A percentile compares a stretch with the other conserved stretches of the same genome.
Evolutionary conservation across 2,797 vertebrate species (phyloP).

Genomic region (Tokudaia tokunoshimensis): DNA sequence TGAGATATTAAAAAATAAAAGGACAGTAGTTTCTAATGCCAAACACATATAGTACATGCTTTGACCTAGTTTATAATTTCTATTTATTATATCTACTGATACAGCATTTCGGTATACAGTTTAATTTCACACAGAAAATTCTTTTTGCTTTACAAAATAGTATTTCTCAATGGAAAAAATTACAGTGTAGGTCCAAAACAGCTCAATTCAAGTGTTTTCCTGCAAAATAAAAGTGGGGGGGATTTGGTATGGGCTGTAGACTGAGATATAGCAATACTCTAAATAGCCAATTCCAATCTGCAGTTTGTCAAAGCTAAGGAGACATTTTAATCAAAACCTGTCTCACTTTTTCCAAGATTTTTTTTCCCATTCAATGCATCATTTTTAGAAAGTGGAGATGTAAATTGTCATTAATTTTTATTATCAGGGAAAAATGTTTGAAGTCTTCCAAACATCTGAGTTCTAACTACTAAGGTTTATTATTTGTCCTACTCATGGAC

Average conservation of each 20-base stretch:
- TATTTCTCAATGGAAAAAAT: slow-evolving; percentile 80
- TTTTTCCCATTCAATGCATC: slow-evolving; percentile 67
- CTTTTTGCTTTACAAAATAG: slow-evolving; percentile 85
- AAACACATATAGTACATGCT: slow-evolving; percentile 72
- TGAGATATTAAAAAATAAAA: slow-evolving; percentile 51
- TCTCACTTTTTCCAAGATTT: slow-evolving; percentile 65
- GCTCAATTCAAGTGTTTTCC: slow-evolving; percentile 79
- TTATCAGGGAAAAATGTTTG: slow-evolving; percentile 55
- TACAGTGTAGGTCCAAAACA: slow-evolving; percentile 84
- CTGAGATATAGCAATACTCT: slow-evolving; percentile 74
- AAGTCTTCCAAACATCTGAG: slow-evolving; percentile 32
- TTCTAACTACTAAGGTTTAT: slow-evolving; percentile 64
- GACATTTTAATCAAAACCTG: slow-evolving; percentile 61
- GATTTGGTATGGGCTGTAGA: slow-evolving; percentile 77
- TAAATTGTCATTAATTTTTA: background rate
- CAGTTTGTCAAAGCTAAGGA: slow-evolving; percentile 66
- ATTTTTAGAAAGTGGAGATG: slow-evolving; percentile 34
- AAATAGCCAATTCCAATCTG: slow-evolving; percentile 65
- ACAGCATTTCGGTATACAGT: slow-evolving; percentile 86
- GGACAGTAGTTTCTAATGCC: slow-evolving; percentile 21
- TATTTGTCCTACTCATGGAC: slow-evolving; percentile 58
- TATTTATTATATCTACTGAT: slow-evolving; percentile 88
- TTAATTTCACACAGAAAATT: slow-evolving; percentile 84
- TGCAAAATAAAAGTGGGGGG: slow-evolving; percentile 44
- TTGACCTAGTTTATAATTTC: slow-evolving; percentile 83